Evolutionary conservation across 2,888 invertebrate genomes (phyloP).

Genomic region (Corythucha ciliata): DNA sequence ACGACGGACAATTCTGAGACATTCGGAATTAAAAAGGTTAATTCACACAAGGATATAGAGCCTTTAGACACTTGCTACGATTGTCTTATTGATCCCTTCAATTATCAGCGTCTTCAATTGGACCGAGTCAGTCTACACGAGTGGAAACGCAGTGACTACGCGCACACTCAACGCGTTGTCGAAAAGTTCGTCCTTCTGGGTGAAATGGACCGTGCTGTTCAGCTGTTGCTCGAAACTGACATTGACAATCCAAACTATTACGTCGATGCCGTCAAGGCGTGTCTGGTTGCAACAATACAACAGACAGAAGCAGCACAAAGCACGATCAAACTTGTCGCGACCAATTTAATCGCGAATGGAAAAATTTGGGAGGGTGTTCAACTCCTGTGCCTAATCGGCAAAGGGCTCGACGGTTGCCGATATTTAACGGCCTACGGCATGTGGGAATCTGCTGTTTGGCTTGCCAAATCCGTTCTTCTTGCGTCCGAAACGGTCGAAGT

Average conservation of each 20-base stretch:
- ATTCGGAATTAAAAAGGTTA: too few species aligned
- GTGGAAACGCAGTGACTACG: conserved; percentile 45
- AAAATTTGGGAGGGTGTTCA: conserved; percentile 50
- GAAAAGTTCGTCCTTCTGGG: conserved; percentile 45
- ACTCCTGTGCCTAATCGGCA: conserved; percentile 51
- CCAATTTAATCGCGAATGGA: conserved; percentile 54
- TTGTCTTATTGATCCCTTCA: conserved; percentile 44
- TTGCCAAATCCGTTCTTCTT: conserved; percentile 46
- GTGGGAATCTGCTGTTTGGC: conserved; percentile 50
- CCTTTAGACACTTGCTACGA: conserved; percentile 46
- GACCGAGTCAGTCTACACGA: conserved; percentile 46
- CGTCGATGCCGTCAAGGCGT: conserved; percentile 48
- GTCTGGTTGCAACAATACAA: conserved; percentile 47
- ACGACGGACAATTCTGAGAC: too few species aligned
- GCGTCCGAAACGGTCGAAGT: conserved; percentile 43
- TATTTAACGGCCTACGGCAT: conserved; percentile 51
- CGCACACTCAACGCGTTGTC: conserved; percentile 43
- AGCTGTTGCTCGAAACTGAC: conserved; percentile 48
- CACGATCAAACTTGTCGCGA: conserved; percentile 55
- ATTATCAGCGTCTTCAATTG: conserved; percentile 41
- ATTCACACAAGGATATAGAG: conserved; percentile 35
- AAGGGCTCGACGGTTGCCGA: conserved; percentile 52
- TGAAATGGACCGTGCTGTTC: conserved; percentile 48
- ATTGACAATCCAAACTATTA: conserved; percentile 45
- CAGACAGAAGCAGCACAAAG: conserved; percentile 45